Evolutionary conservation across 1,140 invertebrate species (phyloP), one percentile per base, ranked within the genome.

Genomic region (Diachasma alloeum): DNA sequence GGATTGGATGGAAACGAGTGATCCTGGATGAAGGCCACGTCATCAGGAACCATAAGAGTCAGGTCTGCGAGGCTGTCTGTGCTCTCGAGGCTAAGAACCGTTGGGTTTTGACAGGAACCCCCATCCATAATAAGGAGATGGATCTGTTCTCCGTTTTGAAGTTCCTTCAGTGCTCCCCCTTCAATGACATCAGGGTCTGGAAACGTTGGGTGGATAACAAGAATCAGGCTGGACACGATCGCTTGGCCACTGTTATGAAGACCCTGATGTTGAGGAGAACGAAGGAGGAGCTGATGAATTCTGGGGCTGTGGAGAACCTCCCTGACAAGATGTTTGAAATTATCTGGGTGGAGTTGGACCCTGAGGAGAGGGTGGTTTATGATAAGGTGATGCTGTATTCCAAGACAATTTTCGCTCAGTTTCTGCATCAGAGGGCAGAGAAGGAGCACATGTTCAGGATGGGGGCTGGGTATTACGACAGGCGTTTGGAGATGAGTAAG

Each of bases 21-120:
- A 95, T 99, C 78, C 86, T 99, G 10, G 97, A 99, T 89, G 98
- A 99, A 90, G 97, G 95, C 0, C 98, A 99, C 87, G 91, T 92
- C 5, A 94, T 99, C 6, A 93, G 97, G 76, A 99, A 99, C 90
- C 92, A 94, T 82, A 97, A 96, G 87, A 93, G 94, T 17, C 89
- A 93, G 71, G 94, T 93, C 0, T 94, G 95, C 0, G 81, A 92
- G 80, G 93, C 95, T 0, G 94, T 95, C 0, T 95, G 93, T 84
- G 85, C 87, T 13, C 84, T 99, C 4, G 79, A 81, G 0, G 92
- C 90, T 0, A 88, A 85, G 59, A 91, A 92, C 36, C 92, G 96
- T 53, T 99, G 97, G 97, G 94, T 93, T 0, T 89, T 99, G 0
- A 98, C 97, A 8, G 98, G 98, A 11, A 99, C 98, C 0, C 97